Base-by-base conservation (phyloP, 2,888 invertebrate species). In the Cepaea hortensis region DNA sequence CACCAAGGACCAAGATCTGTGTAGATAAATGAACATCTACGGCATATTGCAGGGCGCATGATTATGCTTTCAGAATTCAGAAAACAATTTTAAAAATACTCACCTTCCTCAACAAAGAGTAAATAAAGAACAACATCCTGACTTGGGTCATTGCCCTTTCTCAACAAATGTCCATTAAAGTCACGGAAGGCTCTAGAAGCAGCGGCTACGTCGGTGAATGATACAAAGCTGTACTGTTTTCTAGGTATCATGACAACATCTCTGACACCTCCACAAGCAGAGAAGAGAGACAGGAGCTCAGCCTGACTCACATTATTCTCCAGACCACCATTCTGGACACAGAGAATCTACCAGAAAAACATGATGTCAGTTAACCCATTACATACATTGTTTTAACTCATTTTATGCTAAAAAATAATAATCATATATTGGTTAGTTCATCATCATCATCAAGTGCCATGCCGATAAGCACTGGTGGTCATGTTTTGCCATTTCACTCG, bases 261-360 rank as follows among this genome's bases (percentile, higher is more conserved):
- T 46, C 96, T 95, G 3, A 97, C 93, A 48, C 92, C 87, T 0
- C 96, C 96, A 93, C 95, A 95, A 85, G 95, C 92, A 6, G 94
- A 92, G 84, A 96, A 96, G 7, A 96, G 93, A 75, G 95, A 93
- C 7, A 96, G 92, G 15, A 98, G 92, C 80, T 95, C 93, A 91
- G 96, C 96, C 93, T 96, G 96, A 7, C 96, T 95, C 48, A 97
- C 95, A 7, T 97, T 97, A 90, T 97, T 97, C 3, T 96, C 97
- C 88, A 98, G 96, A 0, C 98, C 98, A 55, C 96, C 97, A 95
- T 98, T 98, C 91, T 97, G 97, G n/a, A 98, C 95, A 76, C 96
- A 96, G 79, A 97, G 91, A 93, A 96, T 95, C 97, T 97, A 93
- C 70, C 68, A 13, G 18, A 50, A 70, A 23, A 18, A 77, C 55